Evolutionary conservation across 2,113 vertebrate genomes (phyloP), one percentile per base, ranked within the genome.

Genomic region (Ramphastos sulfuratus): DNA sequence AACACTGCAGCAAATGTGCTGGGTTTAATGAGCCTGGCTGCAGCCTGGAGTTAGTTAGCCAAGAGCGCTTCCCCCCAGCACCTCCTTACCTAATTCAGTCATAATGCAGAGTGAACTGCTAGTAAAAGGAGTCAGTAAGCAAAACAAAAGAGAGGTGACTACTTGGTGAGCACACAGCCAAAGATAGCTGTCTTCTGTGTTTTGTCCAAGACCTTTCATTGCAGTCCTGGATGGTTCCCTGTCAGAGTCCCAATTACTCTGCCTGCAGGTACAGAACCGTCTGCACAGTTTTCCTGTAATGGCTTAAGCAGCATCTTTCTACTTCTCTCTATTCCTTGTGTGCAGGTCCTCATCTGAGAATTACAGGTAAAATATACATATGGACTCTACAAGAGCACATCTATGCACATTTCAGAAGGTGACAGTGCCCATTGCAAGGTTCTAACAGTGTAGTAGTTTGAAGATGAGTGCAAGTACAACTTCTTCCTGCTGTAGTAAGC

Each of bases 11-110:
- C 69, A 78, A 91, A 63, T 39, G 33, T 72, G 76, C 85, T 72
- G 89, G n/a, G 67, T 94, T 95, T 94, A 95, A 92, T 80, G 79
- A 91, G 75, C 61, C 60, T 88, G 72, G 35, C 87, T 85, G 65
- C 4, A 44, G 72, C 56, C 52, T 74, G 72, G 44, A 93, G 87
- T 80, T 89, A 93, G 87, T 80, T 89, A 74, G 85, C 93, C 91
- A 74, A 71, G 65, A 90, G 85, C 39, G 0, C 85, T 96, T 92
- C 75, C 69, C 65, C 65, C 69, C 79, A 80, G 82, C 75, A 71
- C 84, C 74, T 92, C 78, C 64, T 91, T 21, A 87, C 79, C 85
- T 85, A 85, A 74, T 67, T 89, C 91, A 82, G 28, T 87, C 87
- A n/a, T 48, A 89, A 74, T 31, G 91, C 6, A 0, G 77, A 66